Evolutionary conservation across 2,797 vertebrate species (phyloP).

Genomic region (Acanthurus tractus): DNA sequence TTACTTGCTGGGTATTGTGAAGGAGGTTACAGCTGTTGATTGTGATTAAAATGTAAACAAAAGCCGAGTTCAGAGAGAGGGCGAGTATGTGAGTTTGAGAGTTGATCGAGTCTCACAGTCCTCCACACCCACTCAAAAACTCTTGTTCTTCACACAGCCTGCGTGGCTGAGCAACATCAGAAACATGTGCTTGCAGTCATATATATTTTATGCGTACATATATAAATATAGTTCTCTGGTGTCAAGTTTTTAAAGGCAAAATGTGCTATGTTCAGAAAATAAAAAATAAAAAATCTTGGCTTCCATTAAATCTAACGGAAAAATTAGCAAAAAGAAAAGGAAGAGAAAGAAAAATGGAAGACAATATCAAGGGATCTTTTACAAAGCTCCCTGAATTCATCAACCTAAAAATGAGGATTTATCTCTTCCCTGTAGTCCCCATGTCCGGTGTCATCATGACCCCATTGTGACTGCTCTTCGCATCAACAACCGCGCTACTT

Average conservation of each 20-base stretch:
- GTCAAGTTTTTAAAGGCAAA: background rate
- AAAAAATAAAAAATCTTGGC: background rate
- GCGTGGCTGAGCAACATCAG: conserved; percentile 20
- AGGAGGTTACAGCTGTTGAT: conserved; percentile 85
- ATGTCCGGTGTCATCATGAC: conserved; percentile 66
- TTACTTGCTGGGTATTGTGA: conserved; percentile 85
- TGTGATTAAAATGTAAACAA: conserved; percentile 88
- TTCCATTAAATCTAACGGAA: background rate
- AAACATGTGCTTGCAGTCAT: background rate
- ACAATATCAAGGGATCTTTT: too few species aligned
- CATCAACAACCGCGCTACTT: conserved; percentile 72
- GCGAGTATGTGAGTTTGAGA: conserved; percentile 76
- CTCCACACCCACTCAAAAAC: conserved; percentile 58
- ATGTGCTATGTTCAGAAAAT: background rate
- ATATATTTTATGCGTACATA: too few species aligned
- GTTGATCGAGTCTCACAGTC: conserved; percentile 59
- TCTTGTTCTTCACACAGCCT: conserved; percentile 32
- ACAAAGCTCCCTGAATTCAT: background rate
- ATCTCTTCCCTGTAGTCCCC: conserved; percentile 45
- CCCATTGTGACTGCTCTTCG: conserved; percentile 60
- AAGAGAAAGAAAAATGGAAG: too few species aligned
- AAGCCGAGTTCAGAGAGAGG: conserved; percentile 81
- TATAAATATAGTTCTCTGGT: background rate
- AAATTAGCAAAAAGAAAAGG: background rate
- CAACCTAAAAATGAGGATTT: conserved; percentile 46